Percentiles rank a stretch among this genome's conserved stretches.
Conservation (phyloP, 1,140 invertebrate species). For the Apocrypta bakeri region DNA sequence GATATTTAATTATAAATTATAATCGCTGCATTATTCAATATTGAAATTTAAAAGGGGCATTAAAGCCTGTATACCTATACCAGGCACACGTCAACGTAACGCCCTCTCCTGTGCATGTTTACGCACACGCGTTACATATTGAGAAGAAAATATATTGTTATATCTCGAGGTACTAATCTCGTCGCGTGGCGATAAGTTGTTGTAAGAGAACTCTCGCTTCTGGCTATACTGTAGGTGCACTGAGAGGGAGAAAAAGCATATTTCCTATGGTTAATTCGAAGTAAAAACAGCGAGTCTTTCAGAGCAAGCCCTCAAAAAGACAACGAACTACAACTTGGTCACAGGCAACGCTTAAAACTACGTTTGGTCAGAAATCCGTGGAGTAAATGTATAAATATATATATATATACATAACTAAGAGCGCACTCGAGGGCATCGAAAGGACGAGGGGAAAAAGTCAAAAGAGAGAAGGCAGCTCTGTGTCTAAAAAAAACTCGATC, state of each 20-base stretch:
- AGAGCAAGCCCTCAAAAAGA: background rate
- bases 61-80: background rate
- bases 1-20: constrained; percentile 1
- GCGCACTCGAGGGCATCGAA: constrained; percentile 8
- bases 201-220: background rate
- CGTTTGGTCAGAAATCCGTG: background rate
- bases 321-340: background rate
- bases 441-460: background rate
- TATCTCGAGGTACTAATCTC: background rate
- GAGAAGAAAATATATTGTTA: background rate
- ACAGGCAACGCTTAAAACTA: background rate
- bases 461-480: background rate
- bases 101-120: background rate
- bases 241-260: background rate
- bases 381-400: background rate
- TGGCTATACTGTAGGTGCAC: background rate
- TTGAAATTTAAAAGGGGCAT: background rate
- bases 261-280: background rate
- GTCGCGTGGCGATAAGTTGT: background rate
- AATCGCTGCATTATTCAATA: background rate
- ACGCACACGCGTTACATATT: too few relatives aligned
- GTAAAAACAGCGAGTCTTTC: background rate
- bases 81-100: too few relatives aligned
- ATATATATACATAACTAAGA: background rate
- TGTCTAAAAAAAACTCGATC: background rate